Conservation (phyloP, 2,113 vertebrate species). For the Microtus montanus region DNA sequence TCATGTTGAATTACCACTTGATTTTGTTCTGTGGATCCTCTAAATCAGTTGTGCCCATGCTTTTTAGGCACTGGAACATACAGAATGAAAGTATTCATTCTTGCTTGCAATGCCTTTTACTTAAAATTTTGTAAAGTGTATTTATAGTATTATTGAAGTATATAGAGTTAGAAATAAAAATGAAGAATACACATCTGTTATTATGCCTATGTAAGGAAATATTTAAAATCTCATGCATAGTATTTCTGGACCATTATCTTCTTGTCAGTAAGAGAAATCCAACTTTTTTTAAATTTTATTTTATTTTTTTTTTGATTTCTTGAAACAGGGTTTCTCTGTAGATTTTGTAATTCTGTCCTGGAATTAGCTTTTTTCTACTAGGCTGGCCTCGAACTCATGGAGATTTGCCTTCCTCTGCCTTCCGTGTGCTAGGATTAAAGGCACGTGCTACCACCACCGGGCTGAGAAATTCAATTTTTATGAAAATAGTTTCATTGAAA, state of each 20-base stretch:
- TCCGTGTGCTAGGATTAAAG: too few species aligned
- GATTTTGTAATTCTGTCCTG: too few species aligned
- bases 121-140: constrained; percentile 41
- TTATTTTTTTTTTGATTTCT: too few species aligned
- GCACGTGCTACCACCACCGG: accelerated
- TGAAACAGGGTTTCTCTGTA: too few species aligned
- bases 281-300: background rate
- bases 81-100: constrained; percentile 17
- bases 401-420: too few species aligned
- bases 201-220: constrained; percentile 22
- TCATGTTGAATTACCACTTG: constrained; percentile 56
- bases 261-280: constrained; percentile 43
- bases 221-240: constrained; percentile 19
- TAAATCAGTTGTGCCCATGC: background rate
- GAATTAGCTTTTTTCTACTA: too few species aligned
- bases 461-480: constrained; percentile 45
- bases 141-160: constrained; percentile 9
- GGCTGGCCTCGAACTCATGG: too few species aligned
- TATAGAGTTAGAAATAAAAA: constrained; percentile 34
- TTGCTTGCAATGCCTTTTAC: constrained; percentile 39
- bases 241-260: constrained; percentile 49
- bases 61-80: constrained; percentile 9
- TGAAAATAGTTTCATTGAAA: constrained; percentile 18
- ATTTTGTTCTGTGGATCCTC: constrained; percentile 50
- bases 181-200: constrained; percentile 27